phyloP scores from a whole-genome alignment of 53 echinoderm and acorn worm species.

The Crossaster papposus region DNA sequence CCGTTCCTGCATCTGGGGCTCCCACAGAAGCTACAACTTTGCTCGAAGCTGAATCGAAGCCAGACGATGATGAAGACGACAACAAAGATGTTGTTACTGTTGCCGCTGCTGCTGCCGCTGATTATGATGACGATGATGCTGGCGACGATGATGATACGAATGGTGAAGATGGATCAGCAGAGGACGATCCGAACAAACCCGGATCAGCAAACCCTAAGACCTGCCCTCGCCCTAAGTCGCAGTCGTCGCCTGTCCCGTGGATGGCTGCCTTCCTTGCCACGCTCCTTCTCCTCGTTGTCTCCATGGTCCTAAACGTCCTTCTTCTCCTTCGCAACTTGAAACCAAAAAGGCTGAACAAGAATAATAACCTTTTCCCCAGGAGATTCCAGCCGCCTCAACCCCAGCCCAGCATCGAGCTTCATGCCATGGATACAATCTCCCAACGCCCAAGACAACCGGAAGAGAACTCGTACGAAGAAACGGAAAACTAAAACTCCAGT shows the following conservation, averaged over 20 bases:
- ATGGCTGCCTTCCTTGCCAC: neutral
- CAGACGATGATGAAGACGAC: no score
- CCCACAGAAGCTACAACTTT: neutral
- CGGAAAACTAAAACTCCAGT: neutral
- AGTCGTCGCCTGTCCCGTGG: neutral
- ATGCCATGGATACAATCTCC: neutral
- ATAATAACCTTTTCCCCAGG: neutral
- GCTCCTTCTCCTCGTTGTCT: neutral
- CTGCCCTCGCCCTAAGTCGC: neutral
- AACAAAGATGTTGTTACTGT: no score
- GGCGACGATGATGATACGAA: no score
- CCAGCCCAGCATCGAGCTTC: neutral
- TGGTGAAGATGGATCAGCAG: no score
- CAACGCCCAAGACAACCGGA: neutral
- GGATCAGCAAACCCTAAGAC: neutral
- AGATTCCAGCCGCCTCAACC: neutral
- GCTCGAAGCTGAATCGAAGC: no score
- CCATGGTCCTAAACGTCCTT: neutral
- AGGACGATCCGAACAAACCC: neutral
- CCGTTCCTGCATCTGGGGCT: neutral
- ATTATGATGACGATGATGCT: no score
- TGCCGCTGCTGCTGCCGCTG: no score
- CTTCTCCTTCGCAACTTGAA: neutral
- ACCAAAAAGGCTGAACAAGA: neutral
- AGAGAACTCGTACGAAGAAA: constrained; percentile 1